Evolutionary conservation across 2,888 invertebrate species (phyloP).

Genomic region (Caenorhabditis virilis): DNA sequence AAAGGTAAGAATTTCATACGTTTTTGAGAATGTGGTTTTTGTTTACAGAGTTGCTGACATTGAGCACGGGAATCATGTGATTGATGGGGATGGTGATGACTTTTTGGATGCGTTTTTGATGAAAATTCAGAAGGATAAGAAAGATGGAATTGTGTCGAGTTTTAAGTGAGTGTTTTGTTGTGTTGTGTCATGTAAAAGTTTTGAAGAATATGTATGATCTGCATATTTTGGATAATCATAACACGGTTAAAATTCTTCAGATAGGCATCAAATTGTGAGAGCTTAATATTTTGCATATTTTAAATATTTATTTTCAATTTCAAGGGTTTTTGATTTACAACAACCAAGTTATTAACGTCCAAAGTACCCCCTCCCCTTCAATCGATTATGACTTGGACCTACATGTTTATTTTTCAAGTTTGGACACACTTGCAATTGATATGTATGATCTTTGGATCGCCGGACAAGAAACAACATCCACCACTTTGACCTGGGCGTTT

Average conservation of each 20-base stretch:
- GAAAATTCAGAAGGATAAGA: slow-evolving; percentile 20
- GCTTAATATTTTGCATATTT: too few relatives aligned
- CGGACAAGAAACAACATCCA: slow-evolving; percentile 50
- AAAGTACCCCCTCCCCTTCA: neutral
- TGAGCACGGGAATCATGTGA: slow-evolving; percentile 17
- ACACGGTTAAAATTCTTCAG: too few relatives aligned
- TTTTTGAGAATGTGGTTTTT: too few relatives aligned
- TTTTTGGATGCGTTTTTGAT: slow-evolving; percentile 27
- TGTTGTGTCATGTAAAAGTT: too few relatives aligned
- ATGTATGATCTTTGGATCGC: slow-evolving; percentile 45
- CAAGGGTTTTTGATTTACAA: too few relatives aligned
- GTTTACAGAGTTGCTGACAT: neutral
- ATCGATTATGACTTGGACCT: neutral
- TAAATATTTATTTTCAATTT: too few relatives aligned
- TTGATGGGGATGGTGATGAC: slow-evolving; percentile 15
- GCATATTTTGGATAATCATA: too few relatives aligned
- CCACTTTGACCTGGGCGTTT: slow-evolving; percentile 37
- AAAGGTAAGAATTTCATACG: slow-evolving; percentile 7
- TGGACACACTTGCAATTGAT: slow-evolving; percentile 28
- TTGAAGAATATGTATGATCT: too few relatives aligned
- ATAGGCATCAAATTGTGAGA: too few relatives aligned
- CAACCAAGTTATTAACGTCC: too few relatives aligned
- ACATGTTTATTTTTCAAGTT: slow-evolving; percentile 8
- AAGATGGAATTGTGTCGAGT: slow-evolving; percentile 7
- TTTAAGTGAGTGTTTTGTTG: slow-evolving; percentile 1